A percentile compares a stretch with the other conserved stretches of the same genome.
phyloP scores from a whole-genome alignment of 2,888 invertebrate genomes.

The Plagodis dolabraria region DNA sequence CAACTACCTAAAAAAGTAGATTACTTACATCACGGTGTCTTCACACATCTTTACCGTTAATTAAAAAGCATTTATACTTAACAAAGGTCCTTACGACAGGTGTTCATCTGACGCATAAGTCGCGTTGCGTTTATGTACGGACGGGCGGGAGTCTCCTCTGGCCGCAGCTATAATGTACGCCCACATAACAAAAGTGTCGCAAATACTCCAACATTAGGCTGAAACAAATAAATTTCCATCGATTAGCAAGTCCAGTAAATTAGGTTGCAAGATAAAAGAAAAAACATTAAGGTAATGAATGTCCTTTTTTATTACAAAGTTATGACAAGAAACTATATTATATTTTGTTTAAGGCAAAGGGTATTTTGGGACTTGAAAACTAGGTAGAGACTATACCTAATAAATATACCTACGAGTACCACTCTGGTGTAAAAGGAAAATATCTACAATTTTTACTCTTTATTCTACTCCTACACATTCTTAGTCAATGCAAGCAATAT shows the following conservation, averaged over 20 bases:
- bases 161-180: slow-evolving; percentile 90
- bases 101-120: slow-evolving; percentile 53
- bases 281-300: too few relatives aligned
- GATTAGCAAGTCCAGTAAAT: neutral
- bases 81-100: slow-evolving; percentile 53
- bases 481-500: too few relatives aligned
- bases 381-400: too few relatives aligned
- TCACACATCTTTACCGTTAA: slow-evolving; percentile 19
- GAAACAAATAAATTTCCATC: slow-evolving; percentile 13
- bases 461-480: too few relatives aligned
- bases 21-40: slow-evolving; percentile 24
- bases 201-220: slow-evolving; percentile 44
- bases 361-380: too few relatives aligned
- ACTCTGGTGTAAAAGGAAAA: too few relatives aligned
- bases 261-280: too few relatives aligned
- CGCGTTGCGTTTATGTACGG: slow-evolving; percentile 54
- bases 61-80: slow-evolving; percentile 24
- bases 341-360: too few relatives aligned
- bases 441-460: too few relatives aligned
- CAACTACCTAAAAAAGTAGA: slow-evolving; percentile 12
- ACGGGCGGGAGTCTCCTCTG: slow-evolving; percentile 85
- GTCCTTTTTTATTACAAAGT: too few relatives aligned
- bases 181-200: slow-evolving; percentile 84
- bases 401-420: too few relatives aligned
- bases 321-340: too few relatives aligned